These are phyloP conservation scores for Berghia stephanieae DNA, from an alignment of 1,140 invertebrate species.

Conservation along the genomic window DNA sequence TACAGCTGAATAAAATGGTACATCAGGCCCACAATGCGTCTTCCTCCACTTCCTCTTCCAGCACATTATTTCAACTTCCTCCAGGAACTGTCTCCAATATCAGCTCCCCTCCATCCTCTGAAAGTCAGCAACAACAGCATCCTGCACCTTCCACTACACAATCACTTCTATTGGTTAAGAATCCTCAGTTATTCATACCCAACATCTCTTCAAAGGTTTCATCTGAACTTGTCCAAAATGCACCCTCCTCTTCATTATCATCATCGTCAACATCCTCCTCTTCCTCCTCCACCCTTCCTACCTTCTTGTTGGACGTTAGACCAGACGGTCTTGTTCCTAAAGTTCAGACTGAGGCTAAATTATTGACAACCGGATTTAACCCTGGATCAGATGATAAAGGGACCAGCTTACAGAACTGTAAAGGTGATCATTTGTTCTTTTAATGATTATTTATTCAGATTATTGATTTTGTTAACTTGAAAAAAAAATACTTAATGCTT, in stretches of 20 bases:
- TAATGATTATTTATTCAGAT: too few relatives aligned
- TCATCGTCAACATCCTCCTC: not conserved
- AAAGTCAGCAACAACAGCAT: too few relatives aligned
- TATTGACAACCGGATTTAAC: too few relatives aligned
- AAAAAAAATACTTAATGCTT: too few relatives aligned
- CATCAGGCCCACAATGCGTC: constrained; percentile 1
- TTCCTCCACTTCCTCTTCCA: not conserved
- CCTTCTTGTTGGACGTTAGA: not conserved
- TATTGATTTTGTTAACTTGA: too few relatives aligned
- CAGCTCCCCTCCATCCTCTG: not conserved
- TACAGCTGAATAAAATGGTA: constrained; percentile 21
- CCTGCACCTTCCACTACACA: not conserved
- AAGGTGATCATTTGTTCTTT: too few relatives aligned
- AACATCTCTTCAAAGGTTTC: not conserved
- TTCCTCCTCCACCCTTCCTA: not conserved
- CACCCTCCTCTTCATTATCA: not conserved
- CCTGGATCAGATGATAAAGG: too few relatives aligned
- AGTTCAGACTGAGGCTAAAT: too few relatives aligned
- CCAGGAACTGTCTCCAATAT: constrained; percentile 14
- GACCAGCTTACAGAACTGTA: too few relatives aligned
- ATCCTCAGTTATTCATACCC: too few relatives aligned
- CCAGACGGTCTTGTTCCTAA: not conserved
- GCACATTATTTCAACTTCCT: constrained; percentile 15
- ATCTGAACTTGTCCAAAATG: not conserved
- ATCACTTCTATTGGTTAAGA: not conserved